A percentile compares a stretch with the other conserved stretches of the same genome.
Conservation (phyloP, 2,113 vertebrate genomes). For the Cyprinodon brontotheroides region DNA sequence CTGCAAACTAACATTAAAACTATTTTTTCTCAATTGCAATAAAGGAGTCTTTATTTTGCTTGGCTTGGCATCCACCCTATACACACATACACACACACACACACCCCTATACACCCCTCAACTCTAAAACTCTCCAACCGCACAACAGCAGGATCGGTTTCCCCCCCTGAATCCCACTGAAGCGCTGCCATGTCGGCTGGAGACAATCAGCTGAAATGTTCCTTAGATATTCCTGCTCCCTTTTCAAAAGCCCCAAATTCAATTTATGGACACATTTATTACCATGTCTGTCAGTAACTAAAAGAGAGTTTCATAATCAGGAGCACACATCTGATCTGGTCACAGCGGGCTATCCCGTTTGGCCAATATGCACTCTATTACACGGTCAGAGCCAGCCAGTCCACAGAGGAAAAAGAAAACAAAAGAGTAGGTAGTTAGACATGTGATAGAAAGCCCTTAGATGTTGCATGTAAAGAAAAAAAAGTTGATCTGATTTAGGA, state of each 20-base stretch:
- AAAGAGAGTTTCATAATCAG: conserved; percentile 93
- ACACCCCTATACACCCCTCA: conserved; percentile 2
- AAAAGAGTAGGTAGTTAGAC: conserved; percentile 77
- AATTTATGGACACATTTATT: conserved; percentile 99
- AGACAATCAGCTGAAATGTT: conserved; percentile 96
- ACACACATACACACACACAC: conserved; percentile 21
- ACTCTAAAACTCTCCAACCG: conserved; percentile 69
- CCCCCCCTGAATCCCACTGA: conserved; percentile 88
- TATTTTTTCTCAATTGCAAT: conserved; percentile 94
- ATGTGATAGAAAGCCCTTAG: conserved; percentile 64
- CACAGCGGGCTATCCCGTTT: conserved; percentile 73
- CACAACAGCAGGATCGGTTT: conserved; percentile 90
- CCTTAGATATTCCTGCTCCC: conserved; percentile 95
- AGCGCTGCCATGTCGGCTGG: conserved; percentile 92
- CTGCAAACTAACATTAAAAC: conserved; percentile 84
- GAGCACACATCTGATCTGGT: conserved; percentile 86
- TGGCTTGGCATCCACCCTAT: conserved; percentile 82
- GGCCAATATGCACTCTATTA: conserved; percentile 81
- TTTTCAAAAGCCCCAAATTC: conserved; percentile 95
- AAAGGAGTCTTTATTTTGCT: conserved; percentile 93
- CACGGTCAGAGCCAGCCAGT: conserved; percentile 70
- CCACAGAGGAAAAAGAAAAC: conserved; percentile 76
- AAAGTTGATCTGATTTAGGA: conserved; percentile 73
- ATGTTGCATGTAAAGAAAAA: conserved; percentile 59
- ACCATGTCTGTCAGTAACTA: conserved; percentile 96